Base-by-base conservation (phyloP, 2,113 vertebrate genomes). In the Symphodus melops region DNA sequence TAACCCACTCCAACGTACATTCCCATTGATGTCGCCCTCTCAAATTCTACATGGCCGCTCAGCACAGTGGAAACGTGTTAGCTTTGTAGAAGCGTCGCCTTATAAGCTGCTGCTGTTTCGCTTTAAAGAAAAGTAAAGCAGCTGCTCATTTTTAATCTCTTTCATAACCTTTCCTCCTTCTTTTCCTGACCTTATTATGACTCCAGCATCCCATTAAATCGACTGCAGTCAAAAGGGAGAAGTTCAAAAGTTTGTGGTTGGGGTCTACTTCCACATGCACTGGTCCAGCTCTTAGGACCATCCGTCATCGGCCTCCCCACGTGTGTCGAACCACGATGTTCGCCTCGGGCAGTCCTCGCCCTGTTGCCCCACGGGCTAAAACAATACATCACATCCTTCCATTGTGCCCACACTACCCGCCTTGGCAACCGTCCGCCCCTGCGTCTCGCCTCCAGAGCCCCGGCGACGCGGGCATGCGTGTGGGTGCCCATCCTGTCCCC, bases 331-430 rank as follows among this genome's bases (percentile, higher is more conserved):
- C 59, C 67, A 2, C 65, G 68, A 75, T 14, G 37, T 72, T 85
- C 10, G 46, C 83, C 69, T 81, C 70, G 17, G 72, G 73, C 72
- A 73, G 79, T 73, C 76, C 70, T 79, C 62, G 42, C 85, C 62
- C 67, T 57, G 0, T 62, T 60, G 66, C 79, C 60, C 65, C 55
- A 51, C 20, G 36, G 67, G 72, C 75, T 82, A 86, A 79, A 91
- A 91, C 83, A 94, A 93, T 91, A 90, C 78, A 4, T 79, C 41
- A 82, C 89, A 93, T 94, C 93, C 91, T 92, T 67, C 88, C 46
- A 92, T 93, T 93, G 93, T 94, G 78, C 85, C 85, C 64, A 4
- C 62, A 5, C 11, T 84, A 69, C 77, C 87, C 56, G 74, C 75
- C 61, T 72, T 54, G 14, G 58, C 86, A 71, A 58, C 39, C 42